A percentile compares a stretch with the other conserved stretches of the same genome.
Evolutionary conservation across 2,113 vertebrate species (phyloP).

Genomic region (Himantopus leucocephalus): DNA sequence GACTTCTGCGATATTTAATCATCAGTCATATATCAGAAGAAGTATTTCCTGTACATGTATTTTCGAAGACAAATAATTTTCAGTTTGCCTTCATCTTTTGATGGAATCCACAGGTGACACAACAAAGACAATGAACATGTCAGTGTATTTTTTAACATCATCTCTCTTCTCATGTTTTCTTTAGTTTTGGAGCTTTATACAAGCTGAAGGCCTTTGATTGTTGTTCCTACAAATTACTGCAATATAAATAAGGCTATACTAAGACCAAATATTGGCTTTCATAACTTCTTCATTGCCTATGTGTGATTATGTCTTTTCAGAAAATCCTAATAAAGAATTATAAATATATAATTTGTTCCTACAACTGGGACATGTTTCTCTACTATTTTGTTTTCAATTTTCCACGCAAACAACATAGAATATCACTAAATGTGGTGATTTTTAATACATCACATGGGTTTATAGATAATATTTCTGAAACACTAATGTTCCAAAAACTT

Average conservation of each 20-base stretch:
- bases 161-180: neutral
- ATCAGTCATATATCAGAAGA: neutral
- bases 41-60: neutral
- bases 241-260: neutral
- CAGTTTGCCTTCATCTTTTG: neutral
- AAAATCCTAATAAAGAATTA: neutral
- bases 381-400: neutral
- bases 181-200: neutral
- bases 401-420: neutral
- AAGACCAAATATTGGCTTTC: neutral
- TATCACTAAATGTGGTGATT: neutral
- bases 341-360: neutral
- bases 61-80: neutral
- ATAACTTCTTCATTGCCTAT: neutral
- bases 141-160: neutral
- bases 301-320: neutral
- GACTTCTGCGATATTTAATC: neutral
- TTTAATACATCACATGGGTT: neutral
- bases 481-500: neutral
- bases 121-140: neutral
- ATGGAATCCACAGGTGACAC: neutral
- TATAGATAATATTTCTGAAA: conserved; percentile 20
- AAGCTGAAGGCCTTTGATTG: neutral
- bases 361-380: neutral
- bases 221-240: neutral